A percentile compares a stretch with the other conserved stretches of the same genome.
Evolutionary conservation across 2,888 invertebrate species (phyloP).

Genomic region (Lacanobia oleracea): DNA sequence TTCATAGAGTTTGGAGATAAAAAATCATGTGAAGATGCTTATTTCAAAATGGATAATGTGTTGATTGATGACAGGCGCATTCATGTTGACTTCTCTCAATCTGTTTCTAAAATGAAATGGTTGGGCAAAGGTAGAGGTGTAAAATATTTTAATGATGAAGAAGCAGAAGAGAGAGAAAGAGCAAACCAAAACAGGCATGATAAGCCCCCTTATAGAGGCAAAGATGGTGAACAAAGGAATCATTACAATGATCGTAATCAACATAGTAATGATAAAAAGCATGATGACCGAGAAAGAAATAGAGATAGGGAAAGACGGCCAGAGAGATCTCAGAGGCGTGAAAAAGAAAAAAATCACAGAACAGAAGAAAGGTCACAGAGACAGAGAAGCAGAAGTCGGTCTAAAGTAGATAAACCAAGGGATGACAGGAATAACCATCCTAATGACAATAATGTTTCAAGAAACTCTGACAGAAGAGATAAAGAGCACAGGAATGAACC

Average conservation of each 20-base stretch:
- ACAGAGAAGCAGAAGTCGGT: conserved; percentile 75
- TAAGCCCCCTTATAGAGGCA: conserved; percentile 64
- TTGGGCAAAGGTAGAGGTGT: conserved; percentile 96
- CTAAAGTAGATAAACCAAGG: conserved; percentile 55
- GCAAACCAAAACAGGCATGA: conserved; percentile 61
- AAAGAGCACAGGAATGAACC: conserved; percentile 40
- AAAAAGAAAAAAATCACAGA: conserved; percentile 42
- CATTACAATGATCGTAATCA: conserved; percentile 61
- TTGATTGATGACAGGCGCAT: conserved; percentile 99
- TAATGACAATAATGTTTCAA: conserved; percentile 45
- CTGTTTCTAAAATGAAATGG: conserved; percentile 98
- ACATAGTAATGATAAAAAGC: conserved; percentile 71
- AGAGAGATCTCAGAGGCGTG: conserved; percentile 54
- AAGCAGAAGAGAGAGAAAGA: conserved; percentile 58
- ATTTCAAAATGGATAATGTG: conserved; percentile 99
- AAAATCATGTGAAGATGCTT: conserved; percentile 98
- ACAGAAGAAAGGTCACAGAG: conserved; percentile 76
- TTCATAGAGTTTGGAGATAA: conserved; percentile 99
- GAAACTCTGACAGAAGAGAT: conserved; percentile 44
- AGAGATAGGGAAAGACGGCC: conserved; percentile 62
- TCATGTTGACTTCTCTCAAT: conserved; percentile 99
- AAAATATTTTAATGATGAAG: conserved; percentile 87
- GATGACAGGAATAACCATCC: conserved; percentile 44
- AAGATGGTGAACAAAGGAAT: conserved; percentile 63
- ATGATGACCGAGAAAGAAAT: conserved; percentile 68